Percentiles rank a stretch among this genome's conserved stretches.
Evolutionary conservation across 2,888 invertebrate genomes (phyloP).

Genomic region (Troides helena): DNA sequence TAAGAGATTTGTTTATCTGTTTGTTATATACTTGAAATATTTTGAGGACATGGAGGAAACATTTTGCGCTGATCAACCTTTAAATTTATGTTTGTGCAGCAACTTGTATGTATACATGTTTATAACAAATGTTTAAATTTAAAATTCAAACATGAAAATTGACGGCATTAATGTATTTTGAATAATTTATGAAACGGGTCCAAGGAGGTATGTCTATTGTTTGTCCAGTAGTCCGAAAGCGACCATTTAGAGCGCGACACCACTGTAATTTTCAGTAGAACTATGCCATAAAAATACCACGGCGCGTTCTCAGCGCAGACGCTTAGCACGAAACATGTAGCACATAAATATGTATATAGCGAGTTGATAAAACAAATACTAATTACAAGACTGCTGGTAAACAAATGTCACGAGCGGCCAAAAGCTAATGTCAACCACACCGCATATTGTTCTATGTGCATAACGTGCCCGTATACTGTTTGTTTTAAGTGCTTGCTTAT

Average conservation of each 20-base stretch:
- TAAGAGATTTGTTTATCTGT: no score
- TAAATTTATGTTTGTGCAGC: background rate
- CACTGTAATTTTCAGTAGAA: constrained; percentile 27
- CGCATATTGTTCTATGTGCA: constrained; percentile 29
- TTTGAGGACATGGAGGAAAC: background rate
- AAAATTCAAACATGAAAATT: background rate
- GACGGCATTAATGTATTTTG: constrained; percentile 1
- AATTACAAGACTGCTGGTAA: constrained; percentile 35
- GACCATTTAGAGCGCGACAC: constrained; percentile 3
- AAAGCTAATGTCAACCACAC: constrained; percentile 45
- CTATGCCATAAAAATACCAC: constrained; percentile 30
- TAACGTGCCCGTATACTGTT: constrained; percentile 40
- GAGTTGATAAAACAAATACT: constrained; percentile 25
- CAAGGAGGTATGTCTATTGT: constrained; percentile 21
- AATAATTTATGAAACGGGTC: constrained; percentile 17
- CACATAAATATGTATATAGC: constrained; percentile 21
- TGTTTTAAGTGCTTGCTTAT: constrained; percentile 48
- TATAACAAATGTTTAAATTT: background rate
- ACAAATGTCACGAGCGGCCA: constrained; percentile 44
- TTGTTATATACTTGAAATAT: background rate
- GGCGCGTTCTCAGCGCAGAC: constrained; percentile 12
- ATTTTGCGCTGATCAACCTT: background rate
- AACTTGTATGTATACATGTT: background rate
- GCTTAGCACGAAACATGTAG: constrained; percentile 24
- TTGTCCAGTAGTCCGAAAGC: constrained; percentile 14